Conservation (phyloP, 2,888 invertebrate genomes). For the Coenonympha glycerion region DNA sequence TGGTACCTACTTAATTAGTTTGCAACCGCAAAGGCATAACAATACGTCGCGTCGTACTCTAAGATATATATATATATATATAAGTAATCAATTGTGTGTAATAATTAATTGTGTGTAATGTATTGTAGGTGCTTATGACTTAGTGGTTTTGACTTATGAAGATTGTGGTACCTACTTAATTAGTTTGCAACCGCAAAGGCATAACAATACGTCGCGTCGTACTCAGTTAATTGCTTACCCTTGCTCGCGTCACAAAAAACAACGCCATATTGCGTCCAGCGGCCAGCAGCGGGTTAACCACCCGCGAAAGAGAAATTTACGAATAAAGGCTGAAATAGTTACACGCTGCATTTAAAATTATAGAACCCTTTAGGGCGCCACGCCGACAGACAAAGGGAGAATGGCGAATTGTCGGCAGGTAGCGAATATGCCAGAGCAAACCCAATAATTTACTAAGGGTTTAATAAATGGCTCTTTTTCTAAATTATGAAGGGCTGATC, state of each 20-base stretch:
- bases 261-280: slow-evolving; percentile 73
- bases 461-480: slow-evolving; percentile 75
- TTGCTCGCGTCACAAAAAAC: slow-evolving; percentile 49
- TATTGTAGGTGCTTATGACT: too few relatives aligned
- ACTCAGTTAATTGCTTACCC: slow-evolving; percentile 69
- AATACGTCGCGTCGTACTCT: slow-evolving; percentile 56
- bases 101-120: too few relatives aligned
- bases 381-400: slow-evolving; percentile 73
- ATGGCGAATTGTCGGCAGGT: slow-evolving; percentile 75
- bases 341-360: slow-evolving; percentile 75
- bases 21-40: slow-evolving; percentile 55
- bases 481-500: slow-evolving; percentile 70
- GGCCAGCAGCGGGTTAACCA: slow-evolving; percentile 63
- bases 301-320: slow-evolving; percentile 73
- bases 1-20: slow-evolving; percentile 9
- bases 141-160: background rate
- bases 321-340: slow-evolving; percentile 70
- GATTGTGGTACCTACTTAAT: slow-evolving; percentile 6
- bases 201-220: slow-evolving; percentile 56
- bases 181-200: slow-evolving; percentile 47
- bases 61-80: too few relatives aligned
- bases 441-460: slow-evolving; percentile 72
- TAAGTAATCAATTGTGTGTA: too few relatives aligned
- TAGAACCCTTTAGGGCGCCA: slow-evolving; percentile 76
- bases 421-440: slow-evolving; percentile 71